Base-by-base conservation (phyloP, 2,888 invertebrate genomes). In the Noctuana brunneofusca region DNA sequence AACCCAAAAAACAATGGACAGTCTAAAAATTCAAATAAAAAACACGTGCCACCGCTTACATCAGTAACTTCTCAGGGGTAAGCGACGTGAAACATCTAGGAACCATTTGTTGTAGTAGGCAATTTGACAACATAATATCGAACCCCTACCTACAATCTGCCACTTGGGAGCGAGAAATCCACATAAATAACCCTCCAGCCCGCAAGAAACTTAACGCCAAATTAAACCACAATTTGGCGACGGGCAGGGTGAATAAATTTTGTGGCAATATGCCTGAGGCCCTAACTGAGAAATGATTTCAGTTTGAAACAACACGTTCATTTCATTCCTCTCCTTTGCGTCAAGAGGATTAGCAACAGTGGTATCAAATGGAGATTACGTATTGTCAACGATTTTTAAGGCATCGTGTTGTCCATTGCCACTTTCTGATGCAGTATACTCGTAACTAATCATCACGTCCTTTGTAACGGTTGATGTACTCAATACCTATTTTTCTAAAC, bases 221-320 rank as follows among this genome's bases (percentile, higher is more conserved):
- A 87, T 88, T 86, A 86, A 86, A 86, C 81, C 82, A 78, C 83
- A 79, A 80, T 87, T 83, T 81, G 79, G 74, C 67, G 69, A 68
- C 66, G 69, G 65, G 70, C 75, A 76, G 86, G 87, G 88, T 86
- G 87, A 83, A 87, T 87, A 86, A 83, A 85, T 84, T 86, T 80
- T 53, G 69, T 68, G 67, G 71, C 83, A 79, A 84, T 83, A 83
- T 80, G 79, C 78, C 75, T 69, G 67, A 68, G 69, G 65, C 64
- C 64, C 69, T 79, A 75, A 83, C 71, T 74, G 67, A 62, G 64
- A 75, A 76, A 79, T 74, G 67, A 82, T 84, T 71, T 71, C 67
- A 70, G 66, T 71, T 71, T 67, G 67, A 54, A 65, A 65, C 62
- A 57, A 65, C 46, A 53, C 41, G 32, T 48, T 60, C 22, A 32